Evolutionary conservation across 2,888 invertebrate species (phyloP), one percentile per base, ranked within the genome.

Genomic region (Ornithoptera priamus): DNA sequence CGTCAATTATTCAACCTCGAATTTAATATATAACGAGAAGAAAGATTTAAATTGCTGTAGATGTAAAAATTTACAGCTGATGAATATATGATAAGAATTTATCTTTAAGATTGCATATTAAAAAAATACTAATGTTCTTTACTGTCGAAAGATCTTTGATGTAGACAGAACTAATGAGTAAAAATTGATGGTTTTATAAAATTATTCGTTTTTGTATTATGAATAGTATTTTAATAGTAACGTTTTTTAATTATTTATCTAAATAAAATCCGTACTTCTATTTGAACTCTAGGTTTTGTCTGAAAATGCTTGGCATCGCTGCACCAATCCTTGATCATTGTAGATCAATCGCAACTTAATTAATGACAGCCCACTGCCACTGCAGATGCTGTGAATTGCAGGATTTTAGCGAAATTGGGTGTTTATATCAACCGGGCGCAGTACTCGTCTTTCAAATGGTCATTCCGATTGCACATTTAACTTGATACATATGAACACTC

Each of bases 1-100:
- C 76, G 71, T 75, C 76, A 73, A 75, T 76, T 75, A 74, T 73
- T 71, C 71, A 71, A 66, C 71, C 50, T 42, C 59, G 62, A 61
- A 30, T 57, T 72, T 66, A 71, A 75, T 75, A 68, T 56, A 68
- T 68, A 70, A 70, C 69, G 64, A 46, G 18, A n/a, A 53, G 65
- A 24, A 42, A 65, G 17, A 61, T 56, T n/a, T 2, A 53, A 62
- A 60, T 39, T 39, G 7, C 15, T 17, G 50, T 50, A 50, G 18
- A 8, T 10, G 2, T 5, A 50, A 50, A 50, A 50, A 50, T 4
- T 50, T 53, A 4, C n/a, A 53, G 53, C 18, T 18, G 15, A 53
- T 53, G 46, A 53, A n/a, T 53, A 53, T 1, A 4, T 5, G 53
- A 53, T 50, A 15, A 50, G 17, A 17, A 50, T 18, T 18, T 42